Evolutionary conservation across 2,888 invertebrate species (phyloP).

Genomic region (Acrobasis suavella): DNA sequence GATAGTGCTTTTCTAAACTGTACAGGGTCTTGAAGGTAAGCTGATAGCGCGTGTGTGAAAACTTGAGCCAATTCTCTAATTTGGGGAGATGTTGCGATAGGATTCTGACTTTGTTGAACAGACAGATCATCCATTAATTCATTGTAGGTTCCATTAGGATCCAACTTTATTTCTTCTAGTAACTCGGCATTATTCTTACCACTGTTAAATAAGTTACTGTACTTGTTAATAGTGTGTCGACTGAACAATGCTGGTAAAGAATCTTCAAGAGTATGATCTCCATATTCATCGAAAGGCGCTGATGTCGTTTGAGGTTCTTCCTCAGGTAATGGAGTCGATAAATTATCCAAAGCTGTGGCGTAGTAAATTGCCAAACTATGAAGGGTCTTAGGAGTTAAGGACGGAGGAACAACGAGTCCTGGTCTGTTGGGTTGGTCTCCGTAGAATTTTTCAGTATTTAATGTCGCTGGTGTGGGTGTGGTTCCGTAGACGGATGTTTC

Average conservation of each 20-base stretch:
- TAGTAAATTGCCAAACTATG: constrained; percentile 91
- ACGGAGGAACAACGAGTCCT: constrained; percentile 87
- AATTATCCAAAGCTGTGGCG: constrained; percentile 85
- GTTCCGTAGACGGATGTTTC: constrained; percentile 60
- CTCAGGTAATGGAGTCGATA: constrained; percentile 67
- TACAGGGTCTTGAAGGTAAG: constrained; percentile 92
- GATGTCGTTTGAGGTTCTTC: constrained; percentile 63
- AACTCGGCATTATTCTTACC: constrained; percentile 59
- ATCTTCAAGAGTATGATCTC: constrained; percentile 62
- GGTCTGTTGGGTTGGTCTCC: constrained; percentile 76
- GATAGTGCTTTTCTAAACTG: constrained; percentile 89
- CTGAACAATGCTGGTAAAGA: constrained; percentile 85
- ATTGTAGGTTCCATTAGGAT: constrained; percentile 69
- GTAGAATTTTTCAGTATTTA: constrained; percentile 70
- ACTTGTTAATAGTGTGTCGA: constrained; percentile 85
- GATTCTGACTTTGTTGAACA: constrained; percentile 84
- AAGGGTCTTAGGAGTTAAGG: constrained; percentile 89
- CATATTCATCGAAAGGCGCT: constrained; percentile 57
- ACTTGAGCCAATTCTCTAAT: constrained; percentile 91
- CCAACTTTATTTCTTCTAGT: constrained; percentile 67
- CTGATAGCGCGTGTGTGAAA: constrained; percentile 91
- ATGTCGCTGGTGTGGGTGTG: constrained; percentile 62
- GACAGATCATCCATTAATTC: constrained; percentile 81
- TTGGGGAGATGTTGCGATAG: constrained; percentile 84
- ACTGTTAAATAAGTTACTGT: constrained; percentile 71